A percentile compares a stretch with the other conserved stretches of the same genome.
Evolutionary conservation across 2,797 vertebrate genomes (phyloP).

Genomic region (Rhinoraja longicauda): DNA sequence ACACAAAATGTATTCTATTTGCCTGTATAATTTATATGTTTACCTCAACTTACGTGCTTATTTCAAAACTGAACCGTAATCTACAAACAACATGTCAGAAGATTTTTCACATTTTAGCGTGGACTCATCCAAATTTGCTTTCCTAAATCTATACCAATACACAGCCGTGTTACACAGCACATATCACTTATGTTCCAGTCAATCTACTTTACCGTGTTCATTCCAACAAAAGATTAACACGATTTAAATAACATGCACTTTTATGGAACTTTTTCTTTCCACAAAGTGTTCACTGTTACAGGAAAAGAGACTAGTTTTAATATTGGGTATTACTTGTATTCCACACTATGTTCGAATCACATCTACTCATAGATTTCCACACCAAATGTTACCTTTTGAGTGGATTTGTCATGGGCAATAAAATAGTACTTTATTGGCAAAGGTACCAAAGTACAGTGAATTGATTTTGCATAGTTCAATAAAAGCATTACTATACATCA

Average conservation of each 20-base stretch:
- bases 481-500: too few species aligned
- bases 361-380: background rate
- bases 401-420: background rate
- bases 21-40: background rate
- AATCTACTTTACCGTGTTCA: background rate
- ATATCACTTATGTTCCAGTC: background rate
- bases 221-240: background rate
- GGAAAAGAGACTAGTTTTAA: background rate
- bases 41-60: background rate
- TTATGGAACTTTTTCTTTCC: background rate
- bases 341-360: background rate
- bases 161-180: background rate
- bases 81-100: background rate
- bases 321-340: background rate
- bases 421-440: too few species aligned
- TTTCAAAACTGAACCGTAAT: conserved; percentile 3
- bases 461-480: too few species aligned
- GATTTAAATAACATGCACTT: background rate
- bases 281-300: background rate
- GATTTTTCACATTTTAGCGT: background rate
- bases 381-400: background rate
- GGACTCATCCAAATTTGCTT: background rate
- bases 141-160: background rate
- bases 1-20: background rate
- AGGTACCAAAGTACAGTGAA: too few species aligned